Percentiles rank a stretch among this genome's conserved stretches.
phyloP scores from a whole-genome alignment of 2,113 vertebrate species.

The Tiliqua scincoides region DNA sequence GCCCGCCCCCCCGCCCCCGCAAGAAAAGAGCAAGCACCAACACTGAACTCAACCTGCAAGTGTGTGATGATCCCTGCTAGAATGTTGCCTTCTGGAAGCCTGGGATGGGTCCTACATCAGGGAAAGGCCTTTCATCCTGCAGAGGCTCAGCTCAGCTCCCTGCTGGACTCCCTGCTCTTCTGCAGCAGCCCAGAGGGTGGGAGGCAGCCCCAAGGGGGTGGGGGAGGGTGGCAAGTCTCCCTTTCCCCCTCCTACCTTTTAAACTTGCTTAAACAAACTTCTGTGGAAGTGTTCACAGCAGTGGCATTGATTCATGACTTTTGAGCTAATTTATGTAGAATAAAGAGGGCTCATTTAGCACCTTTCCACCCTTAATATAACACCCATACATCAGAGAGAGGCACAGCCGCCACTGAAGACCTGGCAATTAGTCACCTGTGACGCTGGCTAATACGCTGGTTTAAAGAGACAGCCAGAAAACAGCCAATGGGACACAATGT shows the following conservation, averaged over 20 bases:
- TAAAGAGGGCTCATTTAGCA: constrained; percentile 80
- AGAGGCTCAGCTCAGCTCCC: not conserved
- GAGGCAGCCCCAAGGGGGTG: not conserved
- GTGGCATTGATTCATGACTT: constrained; percentile 77
- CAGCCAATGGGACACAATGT: accelerated
- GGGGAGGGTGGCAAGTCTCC: accelerated
- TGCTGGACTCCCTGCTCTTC: not conserved
- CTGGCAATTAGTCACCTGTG: constrained; percentile 63
- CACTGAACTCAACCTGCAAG: not conserved
- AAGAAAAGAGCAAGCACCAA: not conserved
- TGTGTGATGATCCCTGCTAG: not conserved
- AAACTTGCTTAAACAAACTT: constrained; percentile 61
- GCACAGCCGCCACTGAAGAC: constrained; percentile 38
- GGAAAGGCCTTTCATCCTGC: not conserved
- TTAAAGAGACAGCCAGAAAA: not conserved
- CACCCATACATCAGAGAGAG: constrained; percentile 72
- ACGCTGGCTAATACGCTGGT: accelerated
- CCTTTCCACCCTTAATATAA: constrained; percentile 79
- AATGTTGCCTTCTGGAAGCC: not conserved
- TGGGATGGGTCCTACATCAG: not conserved
- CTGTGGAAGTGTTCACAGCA: accelerated
- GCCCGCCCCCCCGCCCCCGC: too few species aligned
- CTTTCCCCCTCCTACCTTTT: not conserved
- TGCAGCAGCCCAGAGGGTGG: not conserved
- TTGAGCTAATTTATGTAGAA: constrained; percentile 83